phyloP scores from a whole-genome alignment of 2,797 vertebrate genomes.

The Mormyrops boulengeri region DNA sequence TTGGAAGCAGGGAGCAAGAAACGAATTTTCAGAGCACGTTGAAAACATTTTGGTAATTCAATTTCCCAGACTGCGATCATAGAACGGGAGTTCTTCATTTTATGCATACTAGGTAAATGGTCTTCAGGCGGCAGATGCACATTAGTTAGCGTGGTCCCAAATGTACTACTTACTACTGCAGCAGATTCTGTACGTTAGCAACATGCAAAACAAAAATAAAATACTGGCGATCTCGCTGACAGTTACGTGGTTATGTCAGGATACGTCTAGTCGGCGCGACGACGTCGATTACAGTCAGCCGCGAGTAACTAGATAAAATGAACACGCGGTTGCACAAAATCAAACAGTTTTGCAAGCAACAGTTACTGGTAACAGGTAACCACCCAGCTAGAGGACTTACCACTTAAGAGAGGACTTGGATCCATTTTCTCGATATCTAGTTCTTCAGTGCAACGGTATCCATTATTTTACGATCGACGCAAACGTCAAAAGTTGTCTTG shows the following conservation, averaged over 20 bases:
- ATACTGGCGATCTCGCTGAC: background rate
- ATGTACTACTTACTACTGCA: background rate
- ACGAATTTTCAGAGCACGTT: background rate
- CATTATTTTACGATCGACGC: constrained; percentile 30
- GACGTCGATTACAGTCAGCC: background rate
- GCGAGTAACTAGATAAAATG: background rate
- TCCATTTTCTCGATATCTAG: constrained; percentile 52
- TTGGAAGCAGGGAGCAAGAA: background rate
- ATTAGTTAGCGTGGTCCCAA: background rate
- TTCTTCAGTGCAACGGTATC: constrained; percentile 27
- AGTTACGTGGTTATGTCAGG: background rate
- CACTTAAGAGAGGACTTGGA: constrained; percentile 61
- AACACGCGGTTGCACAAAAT: background rate
- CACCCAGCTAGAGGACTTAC: constrained; percentile 44
- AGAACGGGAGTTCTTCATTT: background rate
- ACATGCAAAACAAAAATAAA: background rate
- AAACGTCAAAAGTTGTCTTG: constrained; percentile 37
- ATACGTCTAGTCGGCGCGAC: background rate
- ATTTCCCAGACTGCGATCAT: background rate
- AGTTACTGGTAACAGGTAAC: constrained; percentile 3
- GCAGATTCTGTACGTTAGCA: background rate
- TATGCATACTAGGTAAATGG: background rate
- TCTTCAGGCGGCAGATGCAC: background rate
- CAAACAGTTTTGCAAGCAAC: background rate
- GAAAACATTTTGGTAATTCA: background rate